phyloP scores from a whole-genome alignment of 2,797 vertebrate species.

The Pseudochromis fuscus region DNA sequence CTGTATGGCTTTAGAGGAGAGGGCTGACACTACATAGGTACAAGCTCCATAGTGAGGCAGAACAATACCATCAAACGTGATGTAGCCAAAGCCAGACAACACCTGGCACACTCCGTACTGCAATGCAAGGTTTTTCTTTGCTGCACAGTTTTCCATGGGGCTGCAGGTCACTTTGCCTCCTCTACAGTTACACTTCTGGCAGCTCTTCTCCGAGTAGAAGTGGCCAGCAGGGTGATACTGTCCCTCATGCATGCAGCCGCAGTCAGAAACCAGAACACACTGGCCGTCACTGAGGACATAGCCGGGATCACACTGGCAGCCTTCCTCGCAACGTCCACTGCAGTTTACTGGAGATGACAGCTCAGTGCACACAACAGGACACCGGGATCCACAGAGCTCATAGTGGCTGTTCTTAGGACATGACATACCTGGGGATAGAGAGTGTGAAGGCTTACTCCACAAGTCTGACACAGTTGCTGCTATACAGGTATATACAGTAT shows the following conservation, averaged over 20 bases:
- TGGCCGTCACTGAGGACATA: conserved; percentile 74
- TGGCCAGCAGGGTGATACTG: conserved; percentile 57
- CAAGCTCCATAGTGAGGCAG: conserved; percentile 48
- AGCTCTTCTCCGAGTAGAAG: conserved; percentile 68
- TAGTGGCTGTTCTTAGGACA: conserved; percentile 82
- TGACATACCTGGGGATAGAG: conserved; percentile 11
- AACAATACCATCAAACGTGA: conserved; percentile 47
- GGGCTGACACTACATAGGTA: conserved; percentile 42
- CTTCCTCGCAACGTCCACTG: conserved; percentile 75
- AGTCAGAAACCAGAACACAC: conserved; percentile 75
- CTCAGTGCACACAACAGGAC: conserved; percentile 69
- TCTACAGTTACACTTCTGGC: conserved; percentile 72
- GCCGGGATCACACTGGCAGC: conserved; percentile 80
- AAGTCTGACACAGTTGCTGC: neutral
- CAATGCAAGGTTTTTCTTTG: conserved; percentile 20
- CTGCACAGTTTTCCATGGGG: conserved; percentile 55
- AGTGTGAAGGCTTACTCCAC: neutral
- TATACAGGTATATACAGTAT: too few species aligned
- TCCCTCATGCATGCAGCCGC: conserved; percentile 77
- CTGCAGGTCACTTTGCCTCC: conserved; percentile 56
- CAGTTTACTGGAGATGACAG: conserved; percentile 64
- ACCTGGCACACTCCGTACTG: conserved; percentile 49
- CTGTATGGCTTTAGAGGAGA: conserved; percentile 12
- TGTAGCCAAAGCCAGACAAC: conserved; percentile 59
- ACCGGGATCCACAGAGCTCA: conserved; percentile 76